Conservation (phyloP, 2,888 invertebrate genomes). For the Hedya salicella region DNA sequence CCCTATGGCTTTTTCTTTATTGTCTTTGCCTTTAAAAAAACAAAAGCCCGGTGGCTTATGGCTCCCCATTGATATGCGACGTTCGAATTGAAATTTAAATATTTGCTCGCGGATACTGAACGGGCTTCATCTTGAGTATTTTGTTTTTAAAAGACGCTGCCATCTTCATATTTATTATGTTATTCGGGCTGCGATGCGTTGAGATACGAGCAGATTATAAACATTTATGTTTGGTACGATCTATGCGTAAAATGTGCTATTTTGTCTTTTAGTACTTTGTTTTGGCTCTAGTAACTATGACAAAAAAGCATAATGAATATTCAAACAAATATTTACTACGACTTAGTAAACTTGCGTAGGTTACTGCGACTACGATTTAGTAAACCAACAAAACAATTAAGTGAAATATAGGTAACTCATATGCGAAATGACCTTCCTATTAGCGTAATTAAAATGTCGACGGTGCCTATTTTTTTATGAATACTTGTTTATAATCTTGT, state of each 20-base stretch:
- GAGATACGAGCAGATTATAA: constrained; percentile 41
- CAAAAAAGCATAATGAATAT: too few relatives aligned
- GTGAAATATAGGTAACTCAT: too few relatives aligned
- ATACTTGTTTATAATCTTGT: constrained; percentile 48
- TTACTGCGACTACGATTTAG: too few relatives aligned
- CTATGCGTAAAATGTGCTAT: neutral
- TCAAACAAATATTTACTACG: too few relatives aligned
- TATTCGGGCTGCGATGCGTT: constrained; percentile 52
- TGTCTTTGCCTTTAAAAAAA: constrained; percentile 77
- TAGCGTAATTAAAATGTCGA: too few relatives aligned
- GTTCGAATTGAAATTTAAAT: constrained; percentile 85
- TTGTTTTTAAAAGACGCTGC: constrained; percentile 74
- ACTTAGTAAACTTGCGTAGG: too few relatives aligned
- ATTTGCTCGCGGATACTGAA: constrained; percentile 79
- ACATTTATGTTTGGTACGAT: constrained; percentile 25
- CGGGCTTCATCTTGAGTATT: constrained; percentile 76
- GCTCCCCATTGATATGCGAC: constrained; percentile 85
- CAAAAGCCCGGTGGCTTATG: constrained; percentile 83
- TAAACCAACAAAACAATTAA: too few relatives aligned
- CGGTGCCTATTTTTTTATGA: neutral
- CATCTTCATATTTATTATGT: constrained; percentile 80
- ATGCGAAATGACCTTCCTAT: too few relatives aligned
- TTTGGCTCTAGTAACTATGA: too few relatives aligned
- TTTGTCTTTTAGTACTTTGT: neutral
- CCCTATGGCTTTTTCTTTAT: constrained; percentile 81